Base-by-base conservation (phyloP, 2,113 vertebrate species). In the Macrotus californicus region DNA sequence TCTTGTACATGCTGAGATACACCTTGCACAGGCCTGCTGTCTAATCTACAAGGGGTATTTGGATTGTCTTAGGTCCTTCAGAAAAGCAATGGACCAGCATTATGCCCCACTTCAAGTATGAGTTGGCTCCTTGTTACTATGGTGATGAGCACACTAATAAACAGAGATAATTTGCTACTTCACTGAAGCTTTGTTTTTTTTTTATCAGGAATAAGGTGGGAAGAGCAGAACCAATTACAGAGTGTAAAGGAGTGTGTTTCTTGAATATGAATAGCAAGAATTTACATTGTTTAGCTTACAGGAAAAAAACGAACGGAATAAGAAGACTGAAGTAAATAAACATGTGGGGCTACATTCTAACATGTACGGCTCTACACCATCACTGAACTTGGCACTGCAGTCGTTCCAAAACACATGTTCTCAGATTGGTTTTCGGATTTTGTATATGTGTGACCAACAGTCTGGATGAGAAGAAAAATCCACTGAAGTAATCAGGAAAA, bases 141-240 rank as follows among this genome's bases (percentile, higher is more conserved):
- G 69, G 92, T 69, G 83, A 94, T 43, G 2, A 93, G 31, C 56
- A 80, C 50, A 70, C 76, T 84, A 87, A 87, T 39, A 41, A 92
- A 93, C 31, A 94, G 46, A 87, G 56, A 80, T 81, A 95, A 95
- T 92, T 59, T 95, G 70, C 50, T 56, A 88, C 52, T 94, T 94
- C 10, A 48, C 34, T 80, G 64, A 91, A 89, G 79, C 94, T 90
- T 96, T 84, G 48, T 92, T 89, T 73, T 87, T 85, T 54, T 61
- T 59, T 59, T 26, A 29, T 93, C 43, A 95, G 39, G 48, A 89
- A 82, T 75, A 48, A 92, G 36, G 59, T 70, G 46, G 92, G 79
- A 96, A 56, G 43, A 80, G 41, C n/a, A 95, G 59, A 94, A 87
- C 41, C 69, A 96, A 94, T 94, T 96, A 75, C 48, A 41, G 29